Conservation (phyloP, 2,888 invertebrate species). For the Polylopha cassiicola region DNA sequence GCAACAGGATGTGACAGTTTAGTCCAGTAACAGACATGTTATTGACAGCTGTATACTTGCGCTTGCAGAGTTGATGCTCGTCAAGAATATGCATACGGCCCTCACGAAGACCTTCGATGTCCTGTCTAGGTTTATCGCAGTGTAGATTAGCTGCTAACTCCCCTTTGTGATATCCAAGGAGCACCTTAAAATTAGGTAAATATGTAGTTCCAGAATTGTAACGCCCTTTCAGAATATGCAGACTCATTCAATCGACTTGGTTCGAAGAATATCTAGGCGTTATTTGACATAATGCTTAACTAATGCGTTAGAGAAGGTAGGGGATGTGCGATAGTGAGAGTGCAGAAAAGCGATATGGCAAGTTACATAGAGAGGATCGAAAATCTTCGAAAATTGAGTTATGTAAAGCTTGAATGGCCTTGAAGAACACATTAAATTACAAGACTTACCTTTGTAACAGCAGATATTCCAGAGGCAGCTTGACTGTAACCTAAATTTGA, state of each 20-base stretch:
- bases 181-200: slow-evolving; percentile 42
- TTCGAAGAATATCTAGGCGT: no score
- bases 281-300: no score
- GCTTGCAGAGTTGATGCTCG: slow-evolving; percentile 73
- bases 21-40: slow-evolving; percentile 50
- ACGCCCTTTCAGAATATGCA: no score
- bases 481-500: slow-evolving; percentile 69
- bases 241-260: no score
- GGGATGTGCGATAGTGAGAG: no score
- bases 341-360: no score
- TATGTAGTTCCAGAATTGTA: no score
- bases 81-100: slow-evolving; percentile 76
- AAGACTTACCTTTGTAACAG: slow-evolving; percentile 73
- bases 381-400: no score
- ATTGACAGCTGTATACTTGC: slow-evolving; percentile 61
- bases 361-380: no score
- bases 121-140: slow-evolving; percentile 75
- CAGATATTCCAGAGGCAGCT: slow-evolving; percentile 68
- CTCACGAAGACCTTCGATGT: slow-evolving; percentile 67
- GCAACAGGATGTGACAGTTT: slow-evolving; percentile 50
- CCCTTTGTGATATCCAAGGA: slow-evolving; percentile 81
- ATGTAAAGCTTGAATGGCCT: no score
- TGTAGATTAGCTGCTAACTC: slow-evolving; percentile 85
- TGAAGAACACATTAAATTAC: background rate
- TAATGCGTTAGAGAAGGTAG: no score